These are phyloP conservation scores for Buathra laborator DNA, from an alignment of 2,888 invertebrate genomes.

Conservation along the genomic window DNA sequence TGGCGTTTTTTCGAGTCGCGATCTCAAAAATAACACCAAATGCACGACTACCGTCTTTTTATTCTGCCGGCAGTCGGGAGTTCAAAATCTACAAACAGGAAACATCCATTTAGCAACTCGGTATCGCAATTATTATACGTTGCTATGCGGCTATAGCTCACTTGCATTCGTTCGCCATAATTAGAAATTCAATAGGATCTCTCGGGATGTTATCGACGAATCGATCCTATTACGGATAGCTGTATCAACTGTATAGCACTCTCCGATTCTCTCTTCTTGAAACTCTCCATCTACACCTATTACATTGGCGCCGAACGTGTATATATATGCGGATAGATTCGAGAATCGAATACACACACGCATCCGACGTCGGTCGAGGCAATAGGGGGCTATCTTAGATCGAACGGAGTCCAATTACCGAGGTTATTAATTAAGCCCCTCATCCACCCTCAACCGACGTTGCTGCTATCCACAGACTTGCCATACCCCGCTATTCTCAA, in stretches of 20 bases:
- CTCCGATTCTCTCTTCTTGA: conserved; percentile 45
- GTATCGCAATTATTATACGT: background rate
- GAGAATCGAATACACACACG: conserved; percentile 59
- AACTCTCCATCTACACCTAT: conserved; percentile 45
- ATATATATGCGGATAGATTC: conserved; percentile 49
- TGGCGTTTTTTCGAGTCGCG: too few relatives aligned
- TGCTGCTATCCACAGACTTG: conserved; percentile 24
- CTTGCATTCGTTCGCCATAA: conserved; percentile 30
- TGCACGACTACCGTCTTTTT: too few relatives aligned
- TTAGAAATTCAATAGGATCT: conserved; percentile 63
- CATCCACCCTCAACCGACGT: conserved; percentile 65
- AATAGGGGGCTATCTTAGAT: conserved; percentile 80
- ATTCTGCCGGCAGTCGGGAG: too few relatives aligned
- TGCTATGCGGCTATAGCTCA: conserved; percentile 16
- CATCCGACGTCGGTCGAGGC: conserved; percentile 58
- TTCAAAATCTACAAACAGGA: too few relatives aligned
- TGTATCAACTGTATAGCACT: conserved; percentile 51
- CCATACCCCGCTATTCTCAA: conserved; percentile 65
- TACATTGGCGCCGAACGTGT: conserved; percentile 31
- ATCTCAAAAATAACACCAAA: too few relatives aligned
- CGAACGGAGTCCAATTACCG: conserved; percentile 83
- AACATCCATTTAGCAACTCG: background rate
- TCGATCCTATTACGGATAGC: conserved; percentile 54
- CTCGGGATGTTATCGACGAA: conserved; percentile 60
- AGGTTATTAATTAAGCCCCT: conserved; percentile 83